Conservation (phyloP, 2,797 vertebrate species). For the Lithobates sylvaticus region DNA sequence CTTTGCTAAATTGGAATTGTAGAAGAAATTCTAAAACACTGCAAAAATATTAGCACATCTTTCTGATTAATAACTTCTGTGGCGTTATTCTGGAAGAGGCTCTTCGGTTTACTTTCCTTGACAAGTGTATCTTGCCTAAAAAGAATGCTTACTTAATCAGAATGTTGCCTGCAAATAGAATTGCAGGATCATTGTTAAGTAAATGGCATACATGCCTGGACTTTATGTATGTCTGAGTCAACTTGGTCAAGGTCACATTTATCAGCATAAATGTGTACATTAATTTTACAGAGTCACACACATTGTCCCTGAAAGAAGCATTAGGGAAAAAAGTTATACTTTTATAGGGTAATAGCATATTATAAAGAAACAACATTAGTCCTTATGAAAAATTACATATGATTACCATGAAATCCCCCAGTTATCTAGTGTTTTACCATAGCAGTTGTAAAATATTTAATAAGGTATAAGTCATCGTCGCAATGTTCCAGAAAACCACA, state of each 20-base stretch:
- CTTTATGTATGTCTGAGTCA: not conserved
- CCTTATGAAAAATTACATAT: not conserved
- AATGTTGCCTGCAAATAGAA: not conserved
- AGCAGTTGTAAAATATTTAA: not conserved
- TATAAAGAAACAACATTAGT: not conserved
- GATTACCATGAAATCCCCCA: not conserved
- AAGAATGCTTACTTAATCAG: constrained; percentile 13
- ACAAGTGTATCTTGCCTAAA: constrained; percentile 1
- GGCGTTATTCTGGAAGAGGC: not conserved
- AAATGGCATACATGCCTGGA: not conserved
- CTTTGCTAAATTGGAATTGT: not conserved
- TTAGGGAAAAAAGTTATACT: constrained; percentile 4
- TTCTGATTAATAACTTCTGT: constrained; percentile 27
- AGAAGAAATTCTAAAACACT: not conserved
- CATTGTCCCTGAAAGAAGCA: not conserved
- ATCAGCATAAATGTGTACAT: constrained; percentile 1
- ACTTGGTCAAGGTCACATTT: constrained; percentile 16
- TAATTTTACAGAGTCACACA: not conserved
- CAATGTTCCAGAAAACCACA: not conserved
- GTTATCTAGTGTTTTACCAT: not conserved
- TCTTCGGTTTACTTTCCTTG: constrained; percentile 18
- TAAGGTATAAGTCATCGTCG: not conserved
- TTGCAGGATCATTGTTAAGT: not conserved
- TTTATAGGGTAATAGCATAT: not conserved
- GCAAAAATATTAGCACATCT: constrained; percentile 4